Evolutionary conservation across 2,797 vertebrate genomes (phyloP), one percentile per base, ranked within the genome.

Genomic region (Otolemur crassicaudatus): DNA sequence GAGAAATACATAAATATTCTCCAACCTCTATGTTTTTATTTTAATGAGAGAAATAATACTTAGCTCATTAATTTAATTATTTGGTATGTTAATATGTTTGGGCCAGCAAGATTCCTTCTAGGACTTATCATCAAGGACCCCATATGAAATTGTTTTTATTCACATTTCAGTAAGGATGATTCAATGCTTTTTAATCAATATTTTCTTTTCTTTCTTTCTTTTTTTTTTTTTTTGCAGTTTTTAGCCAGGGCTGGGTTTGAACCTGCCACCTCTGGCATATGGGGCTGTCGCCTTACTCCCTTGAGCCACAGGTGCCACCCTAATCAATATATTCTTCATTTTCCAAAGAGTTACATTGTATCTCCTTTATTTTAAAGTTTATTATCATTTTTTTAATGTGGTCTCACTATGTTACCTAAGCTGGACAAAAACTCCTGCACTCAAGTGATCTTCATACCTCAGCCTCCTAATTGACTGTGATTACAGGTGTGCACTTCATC

Each of bases 41-140:
- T 92, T 84, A 77, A 34, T 73, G 40, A 46, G 46, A 86, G 85
- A 29, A 95, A 95, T 34, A 96, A 96, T 85, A 94, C 95, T 90
- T 87, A 87, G 40, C 56, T 94, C 67, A 89, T 97, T 94, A 91
- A 94, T 95, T 96, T 96, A 61, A 84, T 56, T 76, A 82, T 87
- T 86, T 80, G 67, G 83, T 87, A 94, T 91, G 63, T 5, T 87
- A 72, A 83, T 89, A 94, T 91, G 63, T 5, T 90, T 83, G 49
- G 49, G 56, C 90, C 90, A 95, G 70, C 7, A 87, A 81, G 20
- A 90, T 72, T 94, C 58, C 61, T 95, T 96, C 70, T 82, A 73
- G 77, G 19, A 61, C 46, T 63, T 96, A 67, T 90, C 34, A 58
- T 91, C 67, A 73, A 93, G 91, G 73, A 90, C 14, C 20, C n/a